phyloP scores from a whole-genome alignment of 2,113 vertebrate species.

The Lycocorax pyrrhopterus region DNA sequence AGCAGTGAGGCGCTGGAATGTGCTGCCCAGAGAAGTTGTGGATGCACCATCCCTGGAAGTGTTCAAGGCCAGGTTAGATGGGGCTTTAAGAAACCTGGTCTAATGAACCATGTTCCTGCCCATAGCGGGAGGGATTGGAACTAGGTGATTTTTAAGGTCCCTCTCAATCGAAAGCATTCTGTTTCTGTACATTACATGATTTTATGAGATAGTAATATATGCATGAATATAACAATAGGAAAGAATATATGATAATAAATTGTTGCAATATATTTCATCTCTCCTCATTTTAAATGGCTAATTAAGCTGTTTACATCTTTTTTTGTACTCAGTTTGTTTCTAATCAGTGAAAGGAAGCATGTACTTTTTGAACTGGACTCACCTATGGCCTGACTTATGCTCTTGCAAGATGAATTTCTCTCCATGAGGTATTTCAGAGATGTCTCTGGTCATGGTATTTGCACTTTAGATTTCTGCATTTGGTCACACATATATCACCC shows the following conservation, averaged over 20 bases:
- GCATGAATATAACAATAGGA: background rate
- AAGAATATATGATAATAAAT: background rate
- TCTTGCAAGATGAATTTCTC: background rate
- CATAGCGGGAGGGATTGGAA: background rate
- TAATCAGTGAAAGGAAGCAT: background rate
- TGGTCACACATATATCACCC: background rate
- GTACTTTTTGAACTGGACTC: background rate
- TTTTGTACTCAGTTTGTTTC: background rate
- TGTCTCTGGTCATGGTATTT: background rate
- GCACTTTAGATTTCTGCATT: background rate
- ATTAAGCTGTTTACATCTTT: background rate
- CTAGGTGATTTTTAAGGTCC: background rate
- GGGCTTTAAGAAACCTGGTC: background rate
- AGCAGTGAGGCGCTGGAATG: background rate
- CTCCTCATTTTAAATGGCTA: background rate
- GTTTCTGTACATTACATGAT: background rate
- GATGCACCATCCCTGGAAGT: background rate
- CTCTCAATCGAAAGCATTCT: background rate
- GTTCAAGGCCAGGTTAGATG: background rate
- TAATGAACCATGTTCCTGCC: background rate
- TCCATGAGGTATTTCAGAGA: background rate
- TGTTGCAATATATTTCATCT: background rate
- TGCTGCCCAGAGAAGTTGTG: background rate
- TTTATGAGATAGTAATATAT: background rate
- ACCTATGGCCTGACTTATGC: background rate